Evolutionary conservation across 2,888 invertebrate species (phyloP).

Genomic region (Chrysotoxum bicinctum): DNA sequence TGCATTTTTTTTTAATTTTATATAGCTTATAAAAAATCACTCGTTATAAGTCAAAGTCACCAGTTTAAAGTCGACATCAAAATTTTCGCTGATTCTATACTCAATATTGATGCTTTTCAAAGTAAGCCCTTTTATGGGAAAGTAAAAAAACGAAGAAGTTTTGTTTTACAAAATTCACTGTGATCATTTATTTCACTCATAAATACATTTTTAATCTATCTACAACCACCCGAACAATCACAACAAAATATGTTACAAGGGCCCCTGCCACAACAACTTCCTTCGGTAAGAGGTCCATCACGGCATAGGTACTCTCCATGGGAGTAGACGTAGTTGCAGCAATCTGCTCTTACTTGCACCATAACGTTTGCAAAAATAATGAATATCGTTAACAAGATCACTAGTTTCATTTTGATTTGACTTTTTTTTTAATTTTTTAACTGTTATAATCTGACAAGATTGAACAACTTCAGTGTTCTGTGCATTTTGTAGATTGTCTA

Average conservation of each 20-base stretch:
- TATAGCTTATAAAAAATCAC: too few relatives aligned
- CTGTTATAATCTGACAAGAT: background rate
- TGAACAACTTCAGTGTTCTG: background rate
- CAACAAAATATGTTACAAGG: constrained; percentile 14
- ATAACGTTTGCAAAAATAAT: constrained; percentile 4
- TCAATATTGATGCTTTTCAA: too few relatives aligned
- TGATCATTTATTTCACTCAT: background rate
- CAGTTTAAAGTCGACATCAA: too few relatives aligned
- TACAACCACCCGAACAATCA: constrained; percentile 11
- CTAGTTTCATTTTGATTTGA: constrained; percentile 4
- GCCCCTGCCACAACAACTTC: constrained; percentile 21
- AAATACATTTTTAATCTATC: background rate
- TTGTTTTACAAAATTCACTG: background rate
- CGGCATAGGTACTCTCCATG: background rate
- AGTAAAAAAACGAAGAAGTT: background rate
- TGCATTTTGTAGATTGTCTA: background rate
- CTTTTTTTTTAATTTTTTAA: background rate
- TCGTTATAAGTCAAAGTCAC: too few relatives aligned
- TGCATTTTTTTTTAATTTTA: too few relatives aligned
- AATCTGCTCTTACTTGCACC: background rate
- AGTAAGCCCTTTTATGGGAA: too few relatives aligned
- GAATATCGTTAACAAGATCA: background rate
- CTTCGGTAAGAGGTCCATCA: constrained; percentile 8
- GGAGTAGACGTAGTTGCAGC: constrained; percentile 3
- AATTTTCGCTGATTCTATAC: too few relatives aligned